Evolutionary conservation across 2,888 invertebrate species (phyloP), one percentile per base, ranked within the genome.

Genomic region (Mimas tiliae): DNA sequence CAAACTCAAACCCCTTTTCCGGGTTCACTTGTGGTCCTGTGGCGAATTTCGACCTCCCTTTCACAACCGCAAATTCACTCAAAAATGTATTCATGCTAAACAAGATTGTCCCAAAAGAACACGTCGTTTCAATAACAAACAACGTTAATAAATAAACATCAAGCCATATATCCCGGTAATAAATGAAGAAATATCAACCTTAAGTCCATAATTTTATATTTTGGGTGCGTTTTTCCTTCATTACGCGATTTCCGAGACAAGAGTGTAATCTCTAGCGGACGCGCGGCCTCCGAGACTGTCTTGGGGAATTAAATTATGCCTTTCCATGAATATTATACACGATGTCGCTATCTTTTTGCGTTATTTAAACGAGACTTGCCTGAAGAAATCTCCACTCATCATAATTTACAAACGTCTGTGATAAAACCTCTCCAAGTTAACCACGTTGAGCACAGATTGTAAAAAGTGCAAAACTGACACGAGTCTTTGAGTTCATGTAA

Each of bases 241-340:
- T 91, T 90, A 88, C 86, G 82, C 83, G 81, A 86, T 89, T 86
- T 82, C 78, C 76, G 79, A 86, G 86, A 88, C 87, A 87, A 86
- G 84, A 85, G 80, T 78, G 84, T 90, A 90, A 91, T 90, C 89
- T 87, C 79, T 72, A 73, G 77, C 77, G 81, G 74, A 80, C 77
- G 73, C 75, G 71, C 73, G 70, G 71, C 73, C 79, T 79, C 83
- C 79, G 81, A 77, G 80, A 74, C 86, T 87, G 90, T 90, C 89
- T 85, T 81, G 66, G 69, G 34, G 86, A 91, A 92, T 92, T 87
- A 91, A 93, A 91, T 92, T 90, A 93, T 91, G 86, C 74, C 81
- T 90, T 92, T 89, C 85, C 89, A 93, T 93, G 93, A 93, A 93
- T 93, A 92, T 93, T 92, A 91, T 87, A 93, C 84, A 80, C 78